Evolutionary conservation across 2,888 invertebrate species (phyloP), one percentile per base, ranked within the genome.

Genomic region (Athalia rosae): DNA sequence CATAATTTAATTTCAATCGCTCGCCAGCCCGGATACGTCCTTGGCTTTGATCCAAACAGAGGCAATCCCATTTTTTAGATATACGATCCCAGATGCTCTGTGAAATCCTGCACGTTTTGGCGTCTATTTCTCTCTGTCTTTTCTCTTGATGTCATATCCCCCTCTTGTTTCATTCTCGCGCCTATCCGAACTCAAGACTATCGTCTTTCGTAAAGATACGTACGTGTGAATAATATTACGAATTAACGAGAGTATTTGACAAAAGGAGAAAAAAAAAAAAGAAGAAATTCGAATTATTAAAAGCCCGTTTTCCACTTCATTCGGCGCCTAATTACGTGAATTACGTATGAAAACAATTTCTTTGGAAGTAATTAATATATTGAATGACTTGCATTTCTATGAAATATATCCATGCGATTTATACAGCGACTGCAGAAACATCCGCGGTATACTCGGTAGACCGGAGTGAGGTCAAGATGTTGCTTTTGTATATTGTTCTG

Each of bases 1-100:
- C 50, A 45, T 50, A 71, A 71, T 71, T 71, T 71, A 50, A 71
- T 71, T 71, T 47, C 58, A 71, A 71, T 71, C 71, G 71, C 7
- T 43, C 6, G 56, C 53, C 53, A 0, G 43, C 7, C n/a, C 71
- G 45, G 13, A 8, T 11, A 28, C 11, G 28, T 9, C 43, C 13
- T 71, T 71, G 71, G 71, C 71, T 50, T 56, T 71, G 58, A 71
- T 71, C 71, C 71, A 71, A 71, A 71, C 71, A 58, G 71, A 71
- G 71, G 71, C 71, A 71, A 71, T 71, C 71, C 56, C 45, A 71
- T 71, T 58, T 13, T 15, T 43, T 15, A 58, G 15, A 58, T 58
- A 58, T 71, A 71, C 28, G 45, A 43, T 45, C n/a, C 58, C 71
- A 71, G 71, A 41, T 71, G 56, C 56, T 43, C 15, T 15, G 28